Evolutionary conservation across 2,888 invertebrate genomes (phyloP).

Genomic region (Plagiodera versicolora): DNA sequence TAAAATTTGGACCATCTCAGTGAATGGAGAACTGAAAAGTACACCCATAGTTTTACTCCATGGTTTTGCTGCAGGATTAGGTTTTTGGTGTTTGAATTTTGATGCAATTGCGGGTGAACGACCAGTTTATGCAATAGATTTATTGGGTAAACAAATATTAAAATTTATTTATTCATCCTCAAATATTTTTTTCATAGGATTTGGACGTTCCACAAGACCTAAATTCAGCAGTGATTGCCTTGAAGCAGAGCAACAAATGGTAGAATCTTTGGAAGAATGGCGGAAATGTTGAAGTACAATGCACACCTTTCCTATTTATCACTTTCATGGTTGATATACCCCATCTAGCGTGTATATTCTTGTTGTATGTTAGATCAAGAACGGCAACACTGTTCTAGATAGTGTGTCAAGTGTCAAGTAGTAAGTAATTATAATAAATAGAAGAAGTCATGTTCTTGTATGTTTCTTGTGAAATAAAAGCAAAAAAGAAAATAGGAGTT

Average conservation of each 20-base stretch:
- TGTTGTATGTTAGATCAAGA: too few species aligned
- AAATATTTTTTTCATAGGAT: constrained; percentile 62
- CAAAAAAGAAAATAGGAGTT: too few species aligned
- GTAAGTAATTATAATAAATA: too few species aligned
- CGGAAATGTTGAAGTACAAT: too few species aligned
- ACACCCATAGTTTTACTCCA: constrained; percentile 88
- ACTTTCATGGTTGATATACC: too few species aligned
- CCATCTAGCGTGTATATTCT: too few species aligned
- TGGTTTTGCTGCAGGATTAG: constrained; percentile 90
- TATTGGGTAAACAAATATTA: constrained; percentile 45
- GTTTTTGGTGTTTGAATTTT: constrained; percentile 89
- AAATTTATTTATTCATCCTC: neutral
- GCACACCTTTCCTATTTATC: too few species aligned
- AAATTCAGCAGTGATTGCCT: constrained; percentile 74
- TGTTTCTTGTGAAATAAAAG: too few species aligned
- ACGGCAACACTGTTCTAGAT: too few species aligned
- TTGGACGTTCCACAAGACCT: constrained; percentile 91
- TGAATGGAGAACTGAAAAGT: constrained; percentile 62
- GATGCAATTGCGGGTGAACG: constrained; percentile 75
- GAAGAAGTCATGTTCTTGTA: too few species aligned
- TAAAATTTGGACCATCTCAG: constrained; percentile 65
- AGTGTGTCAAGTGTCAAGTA: too few species aligned
- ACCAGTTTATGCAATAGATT: constrained; percentile 88
- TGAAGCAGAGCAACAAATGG: constrained; percentile 83
- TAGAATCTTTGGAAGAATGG: constrained; percentile 94